Base-by-base conservation (phyloP, 2,888 invertebrate genomes). In the Troglohyphantes excavatus region DNA sequence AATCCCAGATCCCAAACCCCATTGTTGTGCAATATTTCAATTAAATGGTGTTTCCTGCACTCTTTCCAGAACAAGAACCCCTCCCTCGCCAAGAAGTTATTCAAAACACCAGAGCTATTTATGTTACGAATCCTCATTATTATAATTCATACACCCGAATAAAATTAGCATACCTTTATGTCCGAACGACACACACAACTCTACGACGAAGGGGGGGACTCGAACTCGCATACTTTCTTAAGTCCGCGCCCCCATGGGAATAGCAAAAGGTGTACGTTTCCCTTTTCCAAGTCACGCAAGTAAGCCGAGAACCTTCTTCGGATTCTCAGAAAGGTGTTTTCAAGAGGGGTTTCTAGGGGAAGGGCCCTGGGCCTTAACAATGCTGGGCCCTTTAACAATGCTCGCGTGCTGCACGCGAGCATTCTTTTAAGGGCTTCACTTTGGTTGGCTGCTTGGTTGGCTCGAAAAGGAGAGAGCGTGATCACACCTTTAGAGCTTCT, bases 261-360 rank as follows among this genome's bases (percentile, higher is more conserved):
- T 39, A 82, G 82, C 70, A 76, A 89, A 89, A 89, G 88, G 88
- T 89, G 88, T 89, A 67, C 76, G 67, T 88, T 88, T 81, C 81
- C 79, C 39, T 29, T 43, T 43, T 5, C 53, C 70, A 63, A 17
- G 70, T 76, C 88, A 89, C 88, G 88, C 88, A 63, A 89, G 82
- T 76, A 89, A 89, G 88, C 75, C 88, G 82, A 79, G 61, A 17
- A 46, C 27, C 81, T 68, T 46, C 53, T 23, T 23, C 19, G 61
- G 61, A 82, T 82, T 82, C 82, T 82, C 33, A 39, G 72, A 29
- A 23, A n/a, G 61, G 29, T 86, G 86, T 87, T 79, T 87, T 87
- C 79, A 73, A 59, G 79, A 86, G 78, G n/a, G n/a, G 78, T 86
- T 63, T 72, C 82, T 75, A 9, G 5, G n/a, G n/a, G n/a, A n/a